These are phyloP conservation scores for Minunthozetes semirufus DNA, from an alignment of 2,888 invertebrate genomes.

Conservation along the genomic window DNA sequence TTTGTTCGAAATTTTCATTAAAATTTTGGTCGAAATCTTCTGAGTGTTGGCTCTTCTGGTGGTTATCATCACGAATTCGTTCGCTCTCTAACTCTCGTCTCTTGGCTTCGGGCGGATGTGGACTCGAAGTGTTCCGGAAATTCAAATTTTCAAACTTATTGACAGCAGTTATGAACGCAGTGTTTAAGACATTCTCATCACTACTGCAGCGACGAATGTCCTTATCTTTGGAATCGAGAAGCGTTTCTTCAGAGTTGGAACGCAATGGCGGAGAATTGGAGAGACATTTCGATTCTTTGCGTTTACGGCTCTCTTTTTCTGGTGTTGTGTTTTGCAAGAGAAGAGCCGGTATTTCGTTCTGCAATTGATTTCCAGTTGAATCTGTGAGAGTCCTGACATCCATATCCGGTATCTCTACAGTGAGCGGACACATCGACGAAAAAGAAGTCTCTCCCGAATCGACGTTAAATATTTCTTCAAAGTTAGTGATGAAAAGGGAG, in stretches of 20 bases:
- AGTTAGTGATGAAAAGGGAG: conserved; percentile 49
- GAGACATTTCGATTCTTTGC: conserved; percentile 25
- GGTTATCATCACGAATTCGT: background rate
- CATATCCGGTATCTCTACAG: conserved; percentile 12
- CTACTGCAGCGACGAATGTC: conserved; percentile 41
- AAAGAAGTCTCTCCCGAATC: conserved; percentile 29
- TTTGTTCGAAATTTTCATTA: background rate
- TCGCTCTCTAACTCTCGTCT: conserved; percentile 39
- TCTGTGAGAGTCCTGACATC: background rate
- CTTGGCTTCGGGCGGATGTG: conserved; percentile 41
- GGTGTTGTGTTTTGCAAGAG: background rate
- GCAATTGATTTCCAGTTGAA: background rate
- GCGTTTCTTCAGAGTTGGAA: conserved; percentile 42
- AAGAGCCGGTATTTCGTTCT: conserved; percentile 1
- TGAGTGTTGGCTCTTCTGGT: background rate
- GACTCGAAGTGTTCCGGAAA: conserved; percentile 37
- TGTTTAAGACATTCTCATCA: conserved; percentile 40
- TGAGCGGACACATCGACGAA: background rate
- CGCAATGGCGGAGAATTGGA: conserved; percentile 26
- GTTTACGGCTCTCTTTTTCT: conserved; percentile 25
- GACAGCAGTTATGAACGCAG: conserved; percentile 12
- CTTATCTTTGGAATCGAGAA: conserved; percentile 32
- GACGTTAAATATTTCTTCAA: conserved; percentile 47
- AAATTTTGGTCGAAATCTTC: background rate
- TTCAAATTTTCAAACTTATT: conserved; percentile 28